Base-by-base conservation (phyloP, 2,888 invertebrate species). In the Maniola hyperantus region DNA sequence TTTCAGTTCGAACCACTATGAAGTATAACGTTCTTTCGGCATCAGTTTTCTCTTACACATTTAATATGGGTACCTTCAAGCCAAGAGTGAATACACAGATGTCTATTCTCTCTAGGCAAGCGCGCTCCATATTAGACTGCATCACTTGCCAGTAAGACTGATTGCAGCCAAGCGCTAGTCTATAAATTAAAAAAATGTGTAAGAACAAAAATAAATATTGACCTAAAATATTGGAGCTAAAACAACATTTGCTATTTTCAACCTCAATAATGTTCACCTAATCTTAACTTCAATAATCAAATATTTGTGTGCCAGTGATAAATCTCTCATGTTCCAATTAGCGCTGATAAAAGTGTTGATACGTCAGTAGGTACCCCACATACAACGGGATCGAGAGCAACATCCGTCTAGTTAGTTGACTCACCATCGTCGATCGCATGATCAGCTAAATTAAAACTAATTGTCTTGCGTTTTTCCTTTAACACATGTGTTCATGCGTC, bases 291-390 rank as follows among this genome's bases (percentile, higher is more conserved):
- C 64, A 62, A 66, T 71, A 64, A 18, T 46, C 61, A 69, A 71
- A 67, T 66, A 67, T 71, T 71, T 64, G 46, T 62, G 42, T 15
- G 34, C 20, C 42, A 13, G 61, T 54, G 71, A 66, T 71, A 71
- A 67, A 67, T 69, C 65, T 61, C 60, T 44, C 46, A 55, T 60
- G 64, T 62, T 63, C 69, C 57, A 71, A 69, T 69, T 69, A 67
- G 20, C 39, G 48, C 48, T 62, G 65, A 67, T 63, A 65, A 63
- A 51, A 62, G 36, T 53, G 54, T 18, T 53, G 54, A 63, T 66
- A 34, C 54, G 66, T 68, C 63, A 46, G 26, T 46, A 51, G 48
- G 18, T 51, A 53, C 10, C 20, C 39, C 50, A 57, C 44, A 53
- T 64, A 10, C 54, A 6, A 15, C 34, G 6, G 34, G 34, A 64